Evolutionary conservation across 2,888 invertebrate species (phyloP), one percentile per base, ranked within the genome.

Genomic region (Prostheceraeus crozeri): DNA sequence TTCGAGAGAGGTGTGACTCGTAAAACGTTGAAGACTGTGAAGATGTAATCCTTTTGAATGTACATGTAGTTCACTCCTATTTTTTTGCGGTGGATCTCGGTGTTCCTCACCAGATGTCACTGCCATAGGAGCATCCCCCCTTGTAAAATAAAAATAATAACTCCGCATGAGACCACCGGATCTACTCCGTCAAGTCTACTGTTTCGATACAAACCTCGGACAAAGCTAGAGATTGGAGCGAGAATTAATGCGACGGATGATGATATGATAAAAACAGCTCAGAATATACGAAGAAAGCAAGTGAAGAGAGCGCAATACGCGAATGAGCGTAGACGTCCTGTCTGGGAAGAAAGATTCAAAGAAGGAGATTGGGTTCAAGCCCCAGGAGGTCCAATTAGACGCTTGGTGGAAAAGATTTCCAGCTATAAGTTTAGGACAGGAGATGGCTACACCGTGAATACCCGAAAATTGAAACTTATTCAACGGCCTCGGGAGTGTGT

Each of bases 191-290:
- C 31, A 33, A 4, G 33, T 10, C 19, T 54, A 19, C n/a, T 54
- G 54, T 54, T 54, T 40, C 19, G 54, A 54, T 54, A 35, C 35
- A 28, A 28, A 48, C 48, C 48, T 28, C 48, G 48, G 23, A 48
- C 48, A 16, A 48, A 48, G 48, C 48, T 48, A 30, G 48, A 48
- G 48, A 48, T 21, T 14, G 48, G 48, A 48, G 28, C 27, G 11
- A 48, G 28, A 30, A 30, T 30, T 28, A 25, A 25, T 48, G 28
- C 48, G 23, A 25, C 23, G 28, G 28, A 25, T 30, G 48, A 14
- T 8, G 48, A 48, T 48, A 48, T 48, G 27, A 48, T 14, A 10
- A 30, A 48, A 48, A 48, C 11, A 14, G 28, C 25, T 6, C 11
- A 40, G 19, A 14, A 40, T 19, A 14, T 40, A 6, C 52, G n/a